A percentile compares a stretch with the other conserved stretches of the same genome.
Evolutionary conservation across 2,113 vertebrate genomes (phyloP).

Genomic region (Malaclemys terrapin): DNA sequence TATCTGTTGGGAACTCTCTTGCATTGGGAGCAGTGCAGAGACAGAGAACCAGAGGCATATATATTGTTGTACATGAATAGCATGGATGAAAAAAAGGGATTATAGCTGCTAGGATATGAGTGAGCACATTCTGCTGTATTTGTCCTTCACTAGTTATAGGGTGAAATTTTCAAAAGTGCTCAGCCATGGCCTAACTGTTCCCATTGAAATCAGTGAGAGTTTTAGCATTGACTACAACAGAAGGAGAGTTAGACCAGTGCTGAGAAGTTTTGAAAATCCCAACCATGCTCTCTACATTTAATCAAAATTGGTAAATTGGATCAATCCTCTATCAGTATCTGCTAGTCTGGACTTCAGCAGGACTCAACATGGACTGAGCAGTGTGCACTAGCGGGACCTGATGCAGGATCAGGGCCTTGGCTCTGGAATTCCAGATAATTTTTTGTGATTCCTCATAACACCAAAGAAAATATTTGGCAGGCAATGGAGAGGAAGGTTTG

Average conservation of each 20-base stretch:
- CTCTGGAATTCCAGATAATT: background rate
- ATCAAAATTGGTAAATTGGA: background rate
- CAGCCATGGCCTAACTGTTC: background rate
- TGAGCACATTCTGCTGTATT: background rate
- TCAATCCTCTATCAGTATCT: background rate
- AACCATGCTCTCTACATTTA: background rate
- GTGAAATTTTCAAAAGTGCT: background rate
- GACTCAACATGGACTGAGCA: rapidly evolving
- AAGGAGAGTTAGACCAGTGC: background rate
- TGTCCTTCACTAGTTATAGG: background rate
- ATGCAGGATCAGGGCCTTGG: background rate
- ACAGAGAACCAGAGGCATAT: background rate
- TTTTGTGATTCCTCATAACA: background rate
- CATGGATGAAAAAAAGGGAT: background rate
- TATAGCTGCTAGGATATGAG: background rate
- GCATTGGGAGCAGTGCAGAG: background rate
- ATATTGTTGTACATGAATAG: background rate
- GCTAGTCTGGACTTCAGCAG: background rate
- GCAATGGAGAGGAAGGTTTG: background rate
- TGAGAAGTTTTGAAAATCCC: background rate
- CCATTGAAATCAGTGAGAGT: background rate
- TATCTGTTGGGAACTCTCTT: background rate
- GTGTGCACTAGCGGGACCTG: background rate
- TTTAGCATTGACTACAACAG: background rate
- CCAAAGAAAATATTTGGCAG: background rate